These are phyloP conservation scores for Ia io DNA, from an alignment of 2,113 vertebrate genomes.

Conservation along the genomic window DNA sequence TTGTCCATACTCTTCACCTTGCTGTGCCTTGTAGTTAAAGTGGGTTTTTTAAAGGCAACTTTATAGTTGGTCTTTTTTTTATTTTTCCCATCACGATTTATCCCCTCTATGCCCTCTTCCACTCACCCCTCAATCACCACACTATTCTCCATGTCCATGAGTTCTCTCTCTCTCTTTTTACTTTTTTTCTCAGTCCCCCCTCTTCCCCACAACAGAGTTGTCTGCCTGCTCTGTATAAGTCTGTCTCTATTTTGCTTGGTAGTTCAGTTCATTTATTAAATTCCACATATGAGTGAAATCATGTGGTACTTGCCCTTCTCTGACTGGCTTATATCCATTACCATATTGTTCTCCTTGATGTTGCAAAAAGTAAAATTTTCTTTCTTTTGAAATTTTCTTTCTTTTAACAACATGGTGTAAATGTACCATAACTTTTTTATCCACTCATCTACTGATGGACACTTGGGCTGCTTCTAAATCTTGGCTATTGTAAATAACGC, in stretches of 20 bases:
- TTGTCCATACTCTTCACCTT: not conserved
- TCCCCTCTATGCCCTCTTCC: not conserved
- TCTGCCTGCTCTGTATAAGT: not conserved
- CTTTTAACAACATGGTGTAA: too few relatives aligned
- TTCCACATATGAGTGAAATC: not conserved
- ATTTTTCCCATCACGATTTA: not conserved
- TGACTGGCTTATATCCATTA: too few relatives aligned
- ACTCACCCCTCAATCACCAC: not conserved
- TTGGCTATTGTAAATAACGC: too few relatives aligned
- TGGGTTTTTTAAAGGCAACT: not conserved
- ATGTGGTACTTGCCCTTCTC: too few relatives aligned
- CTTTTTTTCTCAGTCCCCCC: not conserved
- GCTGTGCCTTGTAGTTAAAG: not conserved
- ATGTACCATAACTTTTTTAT: too few relatives aligned
- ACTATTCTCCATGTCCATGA: not conserved
- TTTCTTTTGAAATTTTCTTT: too few relatives aligned
- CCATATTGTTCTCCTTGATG: too few relatives aligned
- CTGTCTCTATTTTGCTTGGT: not conserved
- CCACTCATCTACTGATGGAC: too few relatives aligned
- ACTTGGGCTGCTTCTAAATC: too few relatives aligned
- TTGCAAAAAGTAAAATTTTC: too few relatives aligned
- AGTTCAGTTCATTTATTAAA: not conserved
- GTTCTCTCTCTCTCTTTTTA: not conserved
- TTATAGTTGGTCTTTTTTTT: not conserved
- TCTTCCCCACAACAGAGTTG: not conserved